These are phyloP conservation scores for Spialia ferax DNA, from an alignment of 2,888 invertebrate genomes.

Conservation along the genomic window DNA sequence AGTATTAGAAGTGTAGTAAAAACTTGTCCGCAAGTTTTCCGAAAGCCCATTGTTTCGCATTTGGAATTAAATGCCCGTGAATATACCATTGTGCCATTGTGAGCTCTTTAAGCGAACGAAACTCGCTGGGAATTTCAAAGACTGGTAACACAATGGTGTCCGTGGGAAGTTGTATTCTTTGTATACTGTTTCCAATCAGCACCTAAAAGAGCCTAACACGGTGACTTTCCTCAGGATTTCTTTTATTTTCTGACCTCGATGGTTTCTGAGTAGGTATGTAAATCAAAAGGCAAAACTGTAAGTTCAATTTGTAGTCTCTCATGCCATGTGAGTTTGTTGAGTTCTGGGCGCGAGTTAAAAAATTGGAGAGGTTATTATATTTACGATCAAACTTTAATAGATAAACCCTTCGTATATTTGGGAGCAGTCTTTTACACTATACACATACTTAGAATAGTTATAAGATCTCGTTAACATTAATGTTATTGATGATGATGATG, in stretches of 20 bases:
- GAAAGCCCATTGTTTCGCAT: conserved; percentile 16
- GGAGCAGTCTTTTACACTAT: no score
- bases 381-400: no score
- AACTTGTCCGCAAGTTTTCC: conserved; percentile 17
- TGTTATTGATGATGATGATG: neutral
- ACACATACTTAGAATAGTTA: no score
- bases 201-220: neutral
- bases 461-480: no score
- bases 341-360: neutral
- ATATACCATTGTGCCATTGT: conserved; percentile 10
- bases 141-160: neutral
- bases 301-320: neutral
- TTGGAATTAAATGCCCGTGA: conserved; percentile 19
- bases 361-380: neutral
- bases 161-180: conserved; percentile 6
- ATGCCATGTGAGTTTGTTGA: neutral
- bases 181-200: neutral
- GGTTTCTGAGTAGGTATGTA: neutral
- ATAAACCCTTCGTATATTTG: no score
- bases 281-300: no score
- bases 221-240: neutral
- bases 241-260: neutral
- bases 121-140: conserved; percentile 5
- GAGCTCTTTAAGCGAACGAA: conserved; percentile 2
- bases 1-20: conserved; percentile 17